Conservation (phyloP, 1,140 invertebrate species). For the Trachymyrmex septentrionalis region DNA sequence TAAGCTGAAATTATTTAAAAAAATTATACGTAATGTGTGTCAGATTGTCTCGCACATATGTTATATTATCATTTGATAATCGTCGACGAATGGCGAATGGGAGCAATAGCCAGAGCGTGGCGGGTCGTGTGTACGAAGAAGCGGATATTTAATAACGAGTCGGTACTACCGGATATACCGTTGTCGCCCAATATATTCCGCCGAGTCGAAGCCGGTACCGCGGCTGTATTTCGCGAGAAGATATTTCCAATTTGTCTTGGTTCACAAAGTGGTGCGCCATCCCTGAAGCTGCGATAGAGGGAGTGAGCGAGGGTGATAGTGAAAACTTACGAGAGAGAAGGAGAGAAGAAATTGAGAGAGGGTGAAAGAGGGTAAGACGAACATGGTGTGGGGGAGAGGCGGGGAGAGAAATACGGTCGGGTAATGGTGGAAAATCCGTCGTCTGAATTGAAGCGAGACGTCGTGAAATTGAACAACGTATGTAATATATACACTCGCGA, state of each 20-base stretch:
- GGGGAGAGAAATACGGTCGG: slow-evolving; percentile 67
- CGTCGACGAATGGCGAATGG: slow-evolving; percentile 8
- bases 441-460: slow-evolving; percentile 84
- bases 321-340: slow-evolving; percentile 60
- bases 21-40: no score
- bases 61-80: slow-evolving; percentile 65
- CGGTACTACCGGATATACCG: slow-evolving; percentile 70
- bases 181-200: slow-evolving; percentile 74
- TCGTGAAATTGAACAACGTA: slow-evolving; percentile 85
- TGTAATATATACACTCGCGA: slow-evolving; percentile 78
- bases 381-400: slow-evolving; percentile 5
- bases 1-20: neutral
- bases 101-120: neutral
- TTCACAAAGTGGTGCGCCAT: slow-evolving; percentile 82
- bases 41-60: neutral
- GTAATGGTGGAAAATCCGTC: slow-evolving; percentile 85
- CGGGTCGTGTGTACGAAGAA: slow-evolving; percentile 25
- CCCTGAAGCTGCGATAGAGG: slow-evolving; percentile 59
- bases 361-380: slow-evolving; percentile 39
- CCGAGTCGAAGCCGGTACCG: slow-evolving; percentile 68
- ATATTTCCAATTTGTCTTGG: slow-evolving; percentile 85
- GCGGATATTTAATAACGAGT: slow-evolving; percentile 77
- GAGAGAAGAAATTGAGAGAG: slow-evolving; percentile 40
- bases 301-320: slow-evolving; percentile 30
- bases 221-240: slow-evolving; percentile 79